Percentiles rank a stretch among this genome's conserved stretches.
Conservation (phyloP, 1,140 invertebrate genomes). For the Bemisia tabaci region DNA sequence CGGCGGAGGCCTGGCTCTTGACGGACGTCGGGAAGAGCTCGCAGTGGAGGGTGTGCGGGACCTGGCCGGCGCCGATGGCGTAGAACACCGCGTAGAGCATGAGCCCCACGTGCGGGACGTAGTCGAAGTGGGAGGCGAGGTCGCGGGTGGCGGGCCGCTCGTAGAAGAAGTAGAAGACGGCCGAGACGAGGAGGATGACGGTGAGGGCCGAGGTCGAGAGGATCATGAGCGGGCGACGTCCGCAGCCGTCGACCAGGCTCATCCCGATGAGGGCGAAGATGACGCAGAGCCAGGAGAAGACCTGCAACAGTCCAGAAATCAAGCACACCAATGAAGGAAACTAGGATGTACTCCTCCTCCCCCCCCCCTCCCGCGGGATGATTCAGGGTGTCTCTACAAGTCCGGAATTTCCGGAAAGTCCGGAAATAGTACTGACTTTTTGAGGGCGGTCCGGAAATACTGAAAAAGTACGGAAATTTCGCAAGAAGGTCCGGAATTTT, state of each 20-base stretch:
- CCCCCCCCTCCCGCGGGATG: too few species aligned
- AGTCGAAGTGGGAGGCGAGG: constrained; percentile 7
- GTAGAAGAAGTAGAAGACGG: background rate
- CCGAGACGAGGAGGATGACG: constrained; percentile 7
- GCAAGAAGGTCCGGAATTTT: too few species aligned
- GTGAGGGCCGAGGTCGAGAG: constrained; percentile 25
- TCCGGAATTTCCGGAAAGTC: too few species aligned
- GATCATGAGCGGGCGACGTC: constrained; percentile 38
- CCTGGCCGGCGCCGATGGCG: constrained; percentile 22
- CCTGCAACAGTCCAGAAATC: too few species aligned
- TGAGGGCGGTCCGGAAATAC: too few species aligned
- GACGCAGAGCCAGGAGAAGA: constrained; percentile 20
- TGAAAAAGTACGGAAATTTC: too few species aligned
- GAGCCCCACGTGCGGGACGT: constrained; percentile 16
- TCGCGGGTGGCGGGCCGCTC: background rate
- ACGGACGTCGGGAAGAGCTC: constrained; percentile 25
- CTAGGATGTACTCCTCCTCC: too few species aligned
- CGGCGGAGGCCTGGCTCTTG: constrained; percentile 21
- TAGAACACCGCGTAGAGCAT: constrained; percentile 18
- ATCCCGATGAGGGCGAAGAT: background rate
- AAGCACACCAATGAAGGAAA: too few species aligned
- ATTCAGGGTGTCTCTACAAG: too few species aligned
- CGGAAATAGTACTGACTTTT: too few species aligned
- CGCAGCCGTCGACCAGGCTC: constrained; percentile 31
- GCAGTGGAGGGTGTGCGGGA: constrained; percentile 23